Percentiles rank a stretch among this genome's conserved stretches.
Evolutionary conservation across 2,797 vertebrate species (phyloP).

Genomic region (Tokudaia muenninki): DNA sequence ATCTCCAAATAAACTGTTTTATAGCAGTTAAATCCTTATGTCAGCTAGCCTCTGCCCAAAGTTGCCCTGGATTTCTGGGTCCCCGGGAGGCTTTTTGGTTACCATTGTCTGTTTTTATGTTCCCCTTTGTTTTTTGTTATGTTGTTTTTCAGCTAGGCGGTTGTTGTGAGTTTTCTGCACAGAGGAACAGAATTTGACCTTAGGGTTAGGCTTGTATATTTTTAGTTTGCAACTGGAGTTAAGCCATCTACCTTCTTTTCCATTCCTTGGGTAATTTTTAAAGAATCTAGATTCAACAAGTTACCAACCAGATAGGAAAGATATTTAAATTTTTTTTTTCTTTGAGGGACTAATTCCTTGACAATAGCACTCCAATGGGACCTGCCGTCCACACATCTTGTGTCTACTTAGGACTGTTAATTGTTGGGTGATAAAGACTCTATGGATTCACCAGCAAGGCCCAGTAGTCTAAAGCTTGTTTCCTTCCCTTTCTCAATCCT

Average conservation of each 20-base stretch:
- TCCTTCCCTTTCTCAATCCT: neutral
- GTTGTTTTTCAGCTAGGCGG: conserved; percentile 41
- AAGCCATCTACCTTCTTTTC: neutral
- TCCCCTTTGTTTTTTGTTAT: neutral
- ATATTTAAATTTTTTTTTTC: neutral
- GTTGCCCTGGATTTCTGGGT: conserved; percentile 39
- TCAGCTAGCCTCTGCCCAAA: conserved; percentile 47
- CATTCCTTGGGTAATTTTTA: conserved; percentile 25
- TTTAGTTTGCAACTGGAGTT: neutral
- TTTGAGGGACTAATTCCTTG: conserved; percentile 22
- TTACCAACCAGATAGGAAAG: neutral
- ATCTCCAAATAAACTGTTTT: conserved; percentile 65
- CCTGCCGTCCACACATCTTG: neutral
- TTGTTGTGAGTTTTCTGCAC: conserved; percentile 52
- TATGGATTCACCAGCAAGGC: neutral
- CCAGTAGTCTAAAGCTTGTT: neutral
- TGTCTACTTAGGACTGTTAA: neutral
- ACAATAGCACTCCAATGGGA: neutral
- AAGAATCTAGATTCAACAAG: conserved; percentile 51
- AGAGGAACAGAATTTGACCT: conserved; percentile 32
- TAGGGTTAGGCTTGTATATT: neutral
- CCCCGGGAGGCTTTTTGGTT: neutral
- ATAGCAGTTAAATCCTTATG: conserved; percentile 49
- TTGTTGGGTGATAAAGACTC: neutral
- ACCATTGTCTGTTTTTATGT: neutral